Evolutionary conservation across 2,113 vertebrate genomes (phyloP).

Genomic region (Malurus alboscapulatus): DNA sequence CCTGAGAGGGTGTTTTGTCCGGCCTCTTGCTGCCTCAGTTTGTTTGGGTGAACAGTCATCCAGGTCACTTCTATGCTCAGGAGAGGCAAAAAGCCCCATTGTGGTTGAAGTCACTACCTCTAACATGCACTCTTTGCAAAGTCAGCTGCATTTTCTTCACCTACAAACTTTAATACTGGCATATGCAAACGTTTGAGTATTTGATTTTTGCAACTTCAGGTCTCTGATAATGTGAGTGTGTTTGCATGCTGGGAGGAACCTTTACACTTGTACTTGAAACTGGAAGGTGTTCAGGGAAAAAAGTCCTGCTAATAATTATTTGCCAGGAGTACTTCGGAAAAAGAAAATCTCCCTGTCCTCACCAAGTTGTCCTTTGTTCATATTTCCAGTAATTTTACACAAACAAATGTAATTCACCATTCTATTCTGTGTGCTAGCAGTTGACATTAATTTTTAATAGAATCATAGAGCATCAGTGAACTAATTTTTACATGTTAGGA

Average conservation of each 20-base stretch:
- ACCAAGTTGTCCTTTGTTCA: neutral
- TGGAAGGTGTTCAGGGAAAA: neutral
- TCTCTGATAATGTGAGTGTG: neutral
- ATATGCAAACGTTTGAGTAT: neutral
- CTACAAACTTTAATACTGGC: neutral
- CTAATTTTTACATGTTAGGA: neutral
- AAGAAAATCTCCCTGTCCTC: neutral
- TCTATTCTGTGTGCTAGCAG: neutral
- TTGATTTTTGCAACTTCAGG: neutral
- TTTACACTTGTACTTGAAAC: neutral
- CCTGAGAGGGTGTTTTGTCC: neutral
- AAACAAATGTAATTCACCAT: neutral
- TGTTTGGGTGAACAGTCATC: neutral
- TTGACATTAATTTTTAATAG: neutral
- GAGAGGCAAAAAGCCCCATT: neutral
- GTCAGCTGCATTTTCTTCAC: neutral
- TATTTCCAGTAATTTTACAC: neutral
- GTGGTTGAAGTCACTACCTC: neutral
- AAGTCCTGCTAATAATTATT: neutral
- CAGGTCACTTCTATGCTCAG: neutral
- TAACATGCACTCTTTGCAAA: rapidly evolving
- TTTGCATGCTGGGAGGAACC: rapidly evolving
- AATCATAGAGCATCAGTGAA: neutral
- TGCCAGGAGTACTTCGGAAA: neutral
- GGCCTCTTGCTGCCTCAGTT: neutral